Base-by-base conservation (phyloP, 2,888 invertebrate genomes). In the Drosophila koepferae region DNA sequence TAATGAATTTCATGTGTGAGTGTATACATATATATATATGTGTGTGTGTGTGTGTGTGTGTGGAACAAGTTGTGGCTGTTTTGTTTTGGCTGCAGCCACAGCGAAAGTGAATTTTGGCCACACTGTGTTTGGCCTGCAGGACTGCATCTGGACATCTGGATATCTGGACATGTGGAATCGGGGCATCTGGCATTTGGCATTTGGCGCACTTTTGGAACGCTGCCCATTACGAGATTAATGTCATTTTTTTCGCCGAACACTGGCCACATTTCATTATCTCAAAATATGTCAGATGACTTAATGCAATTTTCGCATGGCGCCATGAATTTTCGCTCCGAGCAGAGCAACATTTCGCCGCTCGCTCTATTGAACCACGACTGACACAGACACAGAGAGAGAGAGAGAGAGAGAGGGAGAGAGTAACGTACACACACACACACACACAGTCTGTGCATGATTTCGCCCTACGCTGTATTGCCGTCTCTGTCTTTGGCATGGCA, bases 301-400 rank as follows among this genome's bases (percentile, higher is more conserved):
- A 90, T 90, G 89, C 82, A 78, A 90, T 87, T 86, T 80, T 73
- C 75, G 66, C 77, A 65, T 69, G 65, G 46, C 74, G 70, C 71
- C 71, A 73, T 75, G 68, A 70, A 81, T 72, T 74, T 86, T 67
- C 74, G 68, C 61, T 63, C 51, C 82, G 59, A 65, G 61, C 72
- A 65, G 70, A 62, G 56, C 64, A 54, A 59, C 58, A 86, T 67
- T 86, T 74, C 66, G 53, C 67, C 63, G 72, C 71, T 68, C 84
- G 63, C 38, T 67, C 53, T 51, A 54, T 60, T 63, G 36, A 59
- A 60, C 70, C 28, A 14, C 20, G 34, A 66, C 41, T 43, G 56
- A 63, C 56, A 51, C 72, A 51, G 66, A 63, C 49, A 74, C 53
- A 46, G 51, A 10, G 7, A 23, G 10, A 28, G 20, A 16, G 38